Evolutionary conservation across 2,797 vertebrate species (phyloP), one percentile per base, ranked within the genome.

Genomic region (Neomorphus geoffroyi): DNA sequence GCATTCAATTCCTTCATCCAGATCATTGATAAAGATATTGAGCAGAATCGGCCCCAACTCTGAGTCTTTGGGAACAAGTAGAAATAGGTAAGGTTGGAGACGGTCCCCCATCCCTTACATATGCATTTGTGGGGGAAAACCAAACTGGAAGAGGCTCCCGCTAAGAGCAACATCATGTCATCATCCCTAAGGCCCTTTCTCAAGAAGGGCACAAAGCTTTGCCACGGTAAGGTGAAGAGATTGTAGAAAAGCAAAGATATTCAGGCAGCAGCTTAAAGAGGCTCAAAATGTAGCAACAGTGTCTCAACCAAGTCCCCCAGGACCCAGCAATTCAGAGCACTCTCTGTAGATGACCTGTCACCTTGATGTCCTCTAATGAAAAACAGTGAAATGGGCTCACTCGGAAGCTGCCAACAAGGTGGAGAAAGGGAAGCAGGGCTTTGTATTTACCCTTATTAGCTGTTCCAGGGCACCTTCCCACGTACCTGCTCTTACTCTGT

Each of bases 401-500:
- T 51, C 32, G 56, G 64, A 84, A 72, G 37, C 4, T 79, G 13
- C 0, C 6, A 24, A 28, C 4, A 23, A 72, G 66, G 13, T 8
- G 35, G 53, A 81, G 45, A 53, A 45, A 87, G 41, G 32, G 70
- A 86, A 81, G 28, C 2, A 1, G 74, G 13, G 32, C 26, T 88
- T 35, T 78, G 26, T 24, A 22, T 17, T 41, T 30, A 35, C 39
- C 16, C 28, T 18, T 54, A 32, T n/a, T 27, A 65, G 37, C 48
- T 43, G 53, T 17, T 28, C 30, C 56, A 23, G 27, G 16, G 46
- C 11, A 56, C 26, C 19, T 58, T 43, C 16, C 54, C 60, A 13
- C 1, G 0, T 28, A 75, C 11, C 22, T 0, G 0, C 65, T 70
- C 26, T 57, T 32, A 28, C 54, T n/a, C 82, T 7, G 11, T 35